Evolutionary conservation across 2,797 vertebrate genomes (phyloP).

Genomic region (Discoglossus pictus): DNA sequence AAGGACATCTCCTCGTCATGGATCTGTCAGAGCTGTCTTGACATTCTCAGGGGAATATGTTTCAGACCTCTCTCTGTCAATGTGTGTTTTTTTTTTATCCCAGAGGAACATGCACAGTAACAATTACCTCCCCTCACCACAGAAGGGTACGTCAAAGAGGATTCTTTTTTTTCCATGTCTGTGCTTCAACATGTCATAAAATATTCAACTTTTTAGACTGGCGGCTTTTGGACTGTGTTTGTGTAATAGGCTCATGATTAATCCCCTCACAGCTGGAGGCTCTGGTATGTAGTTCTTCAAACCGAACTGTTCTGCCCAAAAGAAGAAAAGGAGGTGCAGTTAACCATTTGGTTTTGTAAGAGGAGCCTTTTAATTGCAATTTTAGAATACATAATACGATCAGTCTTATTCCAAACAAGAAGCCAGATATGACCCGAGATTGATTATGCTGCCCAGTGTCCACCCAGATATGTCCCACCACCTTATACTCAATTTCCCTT

Average conservation of each 20-base stretch:
- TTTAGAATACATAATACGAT: too few relatives aligned
- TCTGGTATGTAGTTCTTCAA: constrained; percentile 3
- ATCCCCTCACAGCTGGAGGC: constrained; percentile 29
- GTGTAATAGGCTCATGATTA: constrained; percentile 42
- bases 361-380: too few relatives aligned
- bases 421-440: too few relatives aligned
- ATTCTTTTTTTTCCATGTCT: constrained; percentile 33
- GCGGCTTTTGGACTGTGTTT: constrained; percentile 35
- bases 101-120: constrained; percentile 43
- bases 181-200: constrained; percentile 49
- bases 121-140: constrained; percentile 41
- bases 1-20: constrained; percentile 44
- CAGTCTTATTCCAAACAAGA: too few relatives aligned
- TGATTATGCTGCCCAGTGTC: too few relatives aligned
- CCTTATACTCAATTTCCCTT: too few relatives aligned
- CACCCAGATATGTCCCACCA: too few relatives aligned
- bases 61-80: constrained; percentile 37
- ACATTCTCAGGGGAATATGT: constrained; percentile 35
- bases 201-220: constrained; percentile 30
- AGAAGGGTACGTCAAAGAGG: constrained; percentile 31
- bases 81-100: constrained; percentile 37
- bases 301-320: constrained; percentile 7
- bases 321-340: neutral
- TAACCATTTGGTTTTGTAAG: too few relatives aligned
- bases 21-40: constrained; percentile 38